Percentiles rank a stretch among this genome's conserved stretches.
Evolutionary conservation across 2,797 vertebrate species (phyloP).

Genomic region (Rhinella marina): DNA sequence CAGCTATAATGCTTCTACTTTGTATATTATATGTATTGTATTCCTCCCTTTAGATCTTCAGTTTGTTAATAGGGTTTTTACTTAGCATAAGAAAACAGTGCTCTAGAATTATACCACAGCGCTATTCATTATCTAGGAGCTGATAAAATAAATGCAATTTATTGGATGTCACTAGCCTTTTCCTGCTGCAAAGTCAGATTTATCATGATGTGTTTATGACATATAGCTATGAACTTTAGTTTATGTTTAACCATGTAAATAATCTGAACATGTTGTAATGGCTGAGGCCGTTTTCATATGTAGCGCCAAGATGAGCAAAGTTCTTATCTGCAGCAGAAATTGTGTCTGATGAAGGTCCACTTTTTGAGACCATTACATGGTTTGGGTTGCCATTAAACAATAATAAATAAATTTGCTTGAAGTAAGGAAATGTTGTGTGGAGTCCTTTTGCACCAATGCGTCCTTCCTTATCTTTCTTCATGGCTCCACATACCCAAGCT

Average conservation of each 20-base stretch:
- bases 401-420: too few relatives aligned
- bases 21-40: background rate
- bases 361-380: too few relatives aligned
- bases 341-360: too few relatives aligned
- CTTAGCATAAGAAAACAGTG: background rate
- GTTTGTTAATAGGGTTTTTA: background rate
- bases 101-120: background rate
- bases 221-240: background rate
- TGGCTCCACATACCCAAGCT: too few relatives aligned
- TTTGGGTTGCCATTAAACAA: too few relatives aligned
- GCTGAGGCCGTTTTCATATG: too few relatives aligned
- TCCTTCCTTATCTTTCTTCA: too few relatives aligned
- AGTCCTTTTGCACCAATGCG: too few relatives aligned
- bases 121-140: background rate
- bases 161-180: background rate
- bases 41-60: background rate
- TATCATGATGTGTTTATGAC: background rate
- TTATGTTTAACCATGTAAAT: background rate
- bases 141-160: slow-evolving; percentile 6
- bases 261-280: background rate
- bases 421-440: too few relatives aligned
- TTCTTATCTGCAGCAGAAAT: too few relatives aligned
- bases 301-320: too few relatives aligned
- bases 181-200: background rate
- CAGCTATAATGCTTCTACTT: background rate